Base-by-base conservation (phyloP, 2,113 vertebrate species). In the Apteryx owenii region DNA sequence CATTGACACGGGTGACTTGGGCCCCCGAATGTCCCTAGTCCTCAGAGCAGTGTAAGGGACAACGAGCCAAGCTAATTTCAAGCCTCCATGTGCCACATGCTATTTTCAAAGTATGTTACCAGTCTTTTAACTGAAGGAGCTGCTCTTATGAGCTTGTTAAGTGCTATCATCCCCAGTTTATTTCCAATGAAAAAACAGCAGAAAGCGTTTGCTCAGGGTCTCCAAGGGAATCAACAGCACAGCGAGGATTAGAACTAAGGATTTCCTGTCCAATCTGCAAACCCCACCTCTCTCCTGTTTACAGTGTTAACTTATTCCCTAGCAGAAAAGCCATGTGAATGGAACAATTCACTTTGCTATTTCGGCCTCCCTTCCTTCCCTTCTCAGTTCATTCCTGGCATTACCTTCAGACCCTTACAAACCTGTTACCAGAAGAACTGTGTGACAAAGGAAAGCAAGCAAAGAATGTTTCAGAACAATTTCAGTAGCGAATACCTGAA, bases 261-360 rank as follows among this genome's bases (percentile, higher is more conserved):
- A 97, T 97, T 97, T 97, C 97, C 97, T 96, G 96, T 60, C 95
- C 5, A 29, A 94, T 90, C 87, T 93, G 94, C 95, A 97, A 94
- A 88, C 96, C 96, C 77, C 96, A 97, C 97, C 97, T 96, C 96
- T 91, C 97, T 96, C 97, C 96, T 97, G 97, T 97, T 97, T 97
- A 97, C 95, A 96, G 77, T 75, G 91, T 20, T 42, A 93, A 94
- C 68, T 91, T 95, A 96, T 69, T 97, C 93, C 91, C 87, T 46
- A 91, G 87, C 93, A 97, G 93, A 95, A 83, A 82, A 96, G 85
- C 91, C 85, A 42, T 83, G 91, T 95, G 94, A 97, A 95, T 97
- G 95, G 97, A 97, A 97, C 97, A 97, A 97, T 97, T 97, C 92
- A 85, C 80, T 89, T 93, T 90, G 85, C 94, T 95, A 19, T 81